Evolutionary conservation across 2,888 invertebrate species (phyloP).

Genomic region (Cantharis flavilabris): DNA sequence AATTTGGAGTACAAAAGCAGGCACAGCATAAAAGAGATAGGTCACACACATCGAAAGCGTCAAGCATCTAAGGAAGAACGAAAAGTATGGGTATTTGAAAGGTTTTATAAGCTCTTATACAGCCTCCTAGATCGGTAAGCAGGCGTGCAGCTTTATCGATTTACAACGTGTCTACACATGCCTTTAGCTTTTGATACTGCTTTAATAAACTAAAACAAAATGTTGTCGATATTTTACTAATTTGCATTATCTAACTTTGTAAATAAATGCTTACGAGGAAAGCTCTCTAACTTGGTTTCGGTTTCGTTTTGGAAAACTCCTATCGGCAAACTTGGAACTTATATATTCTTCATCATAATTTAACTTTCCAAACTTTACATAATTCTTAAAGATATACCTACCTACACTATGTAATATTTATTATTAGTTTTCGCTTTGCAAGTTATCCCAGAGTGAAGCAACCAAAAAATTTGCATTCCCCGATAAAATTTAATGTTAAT

Average conservation of each 20-base stretch:
- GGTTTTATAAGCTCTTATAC: constrained; percentile 31
- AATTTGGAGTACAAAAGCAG: constrained; percentile 31
- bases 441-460: background rate
- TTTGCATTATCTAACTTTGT: background rate
- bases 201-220: constrained; percentile 21
- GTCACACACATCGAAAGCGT: constrained; percentile 27
- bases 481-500: background rate
- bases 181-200: constrained; percentile 23
- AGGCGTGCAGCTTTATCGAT: constrained; percentile 31
- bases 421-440: background rate
- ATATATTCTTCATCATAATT: background rate
- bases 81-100: constrained; percentile 32
- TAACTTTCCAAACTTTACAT: background rate
- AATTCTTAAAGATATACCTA: background rate
- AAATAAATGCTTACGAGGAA: background rate
- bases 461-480: background rate
- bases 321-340: background rate
- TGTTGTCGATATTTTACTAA: constrained; percentile 1
- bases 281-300: background rate
- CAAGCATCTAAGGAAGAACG: constrained; percentile 25
- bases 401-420: background rate
- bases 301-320: background rate
- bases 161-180: constrained; percentile 30
- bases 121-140: constrained; percentile 28
- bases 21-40: constrained; percentile 27